Base-by-base conservation (phyloP, 2,797 vertebrate species). In the Jordanella pulchra region DNA sequence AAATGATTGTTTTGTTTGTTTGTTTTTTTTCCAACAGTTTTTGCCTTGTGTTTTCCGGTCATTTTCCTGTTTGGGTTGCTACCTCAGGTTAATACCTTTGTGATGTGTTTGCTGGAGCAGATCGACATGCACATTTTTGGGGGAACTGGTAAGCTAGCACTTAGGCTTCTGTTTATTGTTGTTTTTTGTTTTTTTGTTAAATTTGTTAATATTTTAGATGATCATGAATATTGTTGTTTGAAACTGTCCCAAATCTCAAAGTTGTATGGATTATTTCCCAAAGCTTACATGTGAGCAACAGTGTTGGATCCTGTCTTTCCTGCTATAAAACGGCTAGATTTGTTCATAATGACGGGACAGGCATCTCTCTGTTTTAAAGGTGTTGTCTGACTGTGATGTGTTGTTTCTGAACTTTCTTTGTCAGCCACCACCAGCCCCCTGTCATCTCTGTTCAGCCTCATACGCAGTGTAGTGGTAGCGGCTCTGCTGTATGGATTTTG, bases 51-150 rank as follows among this genome's bases (percentile, higher is more conserved):
- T 93, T 97, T 97, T 88, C 96, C 96, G 0, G 93, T 94, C 81
- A 92, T 97, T 88, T 97, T 97, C 91, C 95, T 97, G 75, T 95
- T 97, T 82, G 96, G 96, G 77, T 94, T 96, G 88, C 93, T 97
- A 91, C 96, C 96, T 88, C 96, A 97, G 92, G 95, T 97, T 90
- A 97, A 97, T 88, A 97, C 96, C 50, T 97, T 96, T 90, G 87
- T 96, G 87, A 97, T 97, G 96, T 96, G 96, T 94, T 93, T 97
- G 90, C 93, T 97, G 90, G 96, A 97, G 87, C 96, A 97, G 92
- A 94, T 97, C 14, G 96, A 97, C 80, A 96, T 97, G 96, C 96
- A 97, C 61, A 83, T 96, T 88, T 97, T 97, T 39, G 96, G 96
- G 67, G 96, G 96, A 91, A 96, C 95, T 80, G 96, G 96, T 97